phyloP scores from a whole-genome alignment of 2,797 vertebrate species.

The Lemur catta region DNA sequence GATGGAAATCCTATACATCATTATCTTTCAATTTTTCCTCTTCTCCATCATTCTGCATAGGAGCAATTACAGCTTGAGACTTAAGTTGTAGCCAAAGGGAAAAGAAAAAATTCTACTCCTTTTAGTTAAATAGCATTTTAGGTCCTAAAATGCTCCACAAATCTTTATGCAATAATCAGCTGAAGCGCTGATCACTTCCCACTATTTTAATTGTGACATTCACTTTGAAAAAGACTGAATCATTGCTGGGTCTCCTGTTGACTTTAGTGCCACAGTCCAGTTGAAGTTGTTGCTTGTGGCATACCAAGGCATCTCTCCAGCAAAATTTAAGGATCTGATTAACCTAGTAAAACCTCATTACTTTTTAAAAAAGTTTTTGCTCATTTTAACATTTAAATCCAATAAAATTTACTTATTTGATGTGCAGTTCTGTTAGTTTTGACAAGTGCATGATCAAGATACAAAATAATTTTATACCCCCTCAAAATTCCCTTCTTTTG shows the following conservation, averaged over 20 bases:
- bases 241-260: neutral
- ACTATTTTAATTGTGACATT: slow-evolving; percentile 12
- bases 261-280: neutral
- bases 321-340: neutral
- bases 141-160: slow-evolving; percentile 14
- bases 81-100: slow-evolving; percentile 21
- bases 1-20: neutral
- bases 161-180: neutral
- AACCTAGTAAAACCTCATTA: neutral
- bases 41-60: neutral
- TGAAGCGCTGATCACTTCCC: neutral
- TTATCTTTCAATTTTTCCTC: neutral
- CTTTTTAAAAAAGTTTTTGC: neutral
- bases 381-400: neutral
- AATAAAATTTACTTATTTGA: slow-evolving; percentile 33
- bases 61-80: neutral
- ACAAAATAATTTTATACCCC: neutral
- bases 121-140: slow-evolving; percentile 38
- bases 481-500: neutral
- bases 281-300: neutral
- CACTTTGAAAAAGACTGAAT: neutral
- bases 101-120: neutral
- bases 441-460: neutral
- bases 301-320: neutral
- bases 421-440: slow-evolving; percentile 19